Evolutionary conservation across 1,140 invertebrate genomes (phyloP), one percentile per base, ranked within the genome.

Genomic region (Lepidurus couesii): DNA sequence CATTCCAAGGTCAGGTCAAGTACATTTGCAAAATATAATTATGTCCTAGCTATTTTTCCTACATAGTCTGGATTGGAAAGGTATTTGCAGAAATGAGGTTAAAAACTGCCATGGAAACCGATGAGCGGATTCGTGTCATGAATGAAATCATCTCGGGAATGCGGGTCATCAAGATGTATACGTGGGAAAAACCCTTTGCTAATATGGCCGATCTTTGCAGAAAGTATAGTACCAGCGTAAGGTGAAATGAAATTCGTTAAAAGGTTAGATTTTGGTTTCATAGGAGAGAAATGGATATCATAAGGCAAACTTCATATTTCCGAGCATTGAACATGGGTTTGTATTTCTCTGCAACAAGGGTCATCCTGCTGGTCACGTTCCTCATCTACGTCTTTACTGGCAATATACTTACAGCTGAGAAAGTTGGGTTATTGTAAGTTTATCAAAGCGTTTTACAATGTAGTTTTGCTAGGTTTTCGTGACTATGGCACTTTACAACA

Each of bases 101-200:
- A 82, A 88, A 81, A 85, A 92, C 85, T 82, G 91, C 92, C 0
- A 84, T 88, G 34, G 85, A 89, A 13, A 95, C 93, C 0, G 95
- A 96, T 85, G 89, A 93, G 81, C 85, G 95, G n/a, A 91, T 96
- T 0, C 86, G 92, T 74, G 83, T 95, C 8, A 95, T 95, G 87
- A 94, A 93, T 83, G 94, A 96, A 83, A 91, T 95, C 13, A 90
- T 96, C 21, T 88, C 88, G 73, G 91, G 91, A n/a, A 92, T 92
- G 42, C 90, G 91, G 80, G 90, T 80, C 7, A 81, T 81, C n/a
- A 81, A 81, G 44, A 81, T 81, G 81, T 84, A 84, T 47, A 81
- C 83, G 1, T 84, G 84, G 84, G 84, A 84, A 74, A 82, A 83
- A 21, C 83, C 83, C 3, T 84, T 84, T 47, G 81, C 83, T 34